These are phyloP conservation scores for Zaprionus tsacasi DNA, from an alignment of 1,140 invertebrate genomes.

Conservation along the genomic window DNA sequence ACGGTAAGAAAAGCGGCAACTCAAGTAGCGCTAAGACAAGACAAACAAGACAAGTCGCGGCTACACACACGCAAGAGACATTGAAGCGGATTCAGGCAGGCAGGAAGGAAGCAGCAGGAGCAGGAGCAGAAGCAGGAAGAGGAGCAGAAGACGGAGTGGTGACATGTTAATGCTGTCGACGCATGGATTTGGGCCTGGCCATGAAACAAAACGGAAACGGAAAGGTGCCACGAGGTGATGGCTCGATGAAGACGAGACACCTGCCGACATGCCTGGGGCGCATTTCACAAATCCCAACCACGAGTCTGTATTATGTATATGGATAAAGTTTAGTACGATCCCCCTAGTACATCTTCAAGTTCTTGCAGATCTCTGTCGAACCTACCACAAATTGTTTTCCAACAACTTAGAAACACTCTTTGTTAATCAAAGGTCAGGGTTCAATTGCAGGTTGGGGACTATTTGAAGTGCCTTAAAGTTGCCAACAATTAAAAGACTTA, in stretches of 20 bases:
- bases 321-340: slow-evolving; percentile 26
- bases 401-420: background rate
- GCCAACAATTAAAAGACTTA: slow-evolving; percentile 43
- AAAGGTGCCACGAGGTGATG: slow-evolving; percentile 37
- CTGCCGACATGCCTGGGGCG: slow-evolving; percentile 52
- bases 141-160: background rate
- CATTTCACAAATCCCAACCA: slow-evolving; percentile 42
- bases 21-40: slow-evolving; percentile 9
- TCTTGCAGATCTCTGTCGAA: background rate
- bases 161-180: slow-evolving; percentile 73
- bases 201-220: slow-evolving; percentile 17
- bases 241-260: slow-evolving; percentile 57
- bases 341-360: background rate
- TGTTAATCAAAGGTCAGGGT: slow-evolving; percentile 8
- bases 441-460: background rate
- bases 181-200: slow-evolving; percentile 24
- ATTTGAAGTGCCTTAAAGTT: slow-evolving; percentile 37
- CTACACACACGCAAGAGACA: slow-evolving; percentile 28
- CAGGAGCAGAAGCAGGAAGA: background rate
- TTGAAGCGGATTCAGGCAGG: background rate
- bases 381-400: slow-evolving; percentile 1
- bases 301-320: slow-evolving; percentile 22
- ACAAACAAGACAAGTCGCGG: slow-evolving; percentile 34
- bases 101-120: too few species aligned
- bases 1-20: background rate